These are phyloP conservation scores for Catharus minimus DNA, from an alignment of 2,113 vertebrate genomes.

Conservation along the genomic window DNA sequence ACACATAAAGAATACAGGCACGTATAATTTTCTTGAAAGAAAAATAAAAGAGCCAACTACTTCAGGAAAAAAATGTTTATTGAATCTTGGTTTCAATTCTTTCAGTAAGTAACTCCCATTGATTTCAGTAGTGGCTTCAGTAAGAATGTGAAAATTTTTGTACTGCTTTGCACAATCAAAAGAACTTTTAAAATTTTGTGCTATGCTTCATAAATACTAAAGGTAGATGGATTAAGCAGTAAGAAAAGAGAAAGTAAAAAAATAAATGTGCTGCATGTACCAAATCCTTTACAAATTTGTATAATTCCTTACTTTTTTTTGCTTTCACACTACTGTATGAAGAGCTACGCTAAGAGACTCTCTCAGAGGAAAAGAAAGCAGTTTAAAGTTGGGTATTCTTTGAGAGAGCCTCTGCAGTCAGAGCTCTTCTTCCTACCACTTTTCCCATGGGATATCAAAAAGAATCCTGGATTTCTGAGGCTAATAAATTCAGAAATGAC, in stretches of 20 bases:
- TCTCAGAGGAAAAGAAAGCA: background rate
- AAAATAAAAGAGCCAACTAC: background rate
- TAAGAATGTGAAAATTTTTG: background rate
- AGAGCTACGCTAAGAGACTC: background rate
- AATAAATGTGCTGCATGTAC: background rate
- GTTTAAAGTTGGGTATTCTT: background rate
- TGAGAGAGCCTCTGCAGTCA: background rate
- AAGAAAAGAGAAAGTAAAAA: background rate
- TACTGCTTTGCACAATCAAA: background rate
- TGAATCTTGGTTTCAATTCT: background rate
- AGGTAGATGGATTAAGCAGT: background rate
- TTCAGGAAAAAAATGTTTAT: background rate
- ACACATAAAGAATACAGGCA: background rate
- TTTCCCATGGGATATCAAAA: background rate
- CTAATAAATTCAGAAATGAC: background rate
- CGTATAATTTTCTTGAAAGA: background rate
- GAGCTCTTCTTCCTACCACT: background rate
- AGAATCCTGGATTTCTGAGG: background rate
- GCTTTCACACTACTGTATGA: background rate
- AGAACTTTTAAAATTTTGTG: background rate
- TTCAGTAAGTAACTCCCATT: background rate
- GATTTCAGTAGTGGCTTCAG: background rate
- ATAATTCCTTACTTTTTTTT: background rate
- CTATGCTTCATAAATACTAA: background rate
- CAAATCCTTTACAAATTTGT: background rate